Evolutionary conservation across 1,140 invertebrate genomes (phyloP).

Genomic region (Sweltsa coloradensis): DNA sequence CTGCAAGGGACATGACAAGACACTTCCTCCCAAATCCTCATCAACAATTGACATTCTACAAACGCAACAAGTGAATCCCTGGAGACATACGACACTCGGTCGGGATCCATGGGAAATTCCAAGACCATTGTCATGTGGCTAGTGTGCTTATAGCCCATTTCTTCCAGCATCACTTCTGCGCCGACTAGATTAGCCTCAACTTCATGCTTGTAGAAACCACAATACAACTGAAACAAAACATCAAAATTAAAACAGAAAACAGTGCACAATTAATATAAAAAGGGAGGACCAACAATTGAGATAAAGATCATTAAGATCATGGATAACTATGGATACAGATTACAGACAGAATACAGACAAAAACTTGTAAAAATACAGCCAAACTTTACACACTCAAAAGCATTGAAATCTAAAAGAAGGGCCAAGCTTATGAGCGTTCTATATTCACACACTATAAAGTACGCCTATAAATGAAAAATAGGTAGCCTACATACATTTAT

Average conservation of each 20-base stretch:
- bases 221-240: conserved; percentile 51
- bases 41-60: conserved; percentile 62
- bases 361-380: too few species aligned
- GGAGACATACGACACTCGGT: conserved; percentile 62
- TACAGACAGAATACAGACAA: too few species aligned
- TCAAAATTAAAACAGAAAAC: not conserved
- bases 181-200: conserved; percentile 64
- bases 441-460: too few species aligned
- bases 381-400: too few species aligned
- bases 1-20: conserved; percentile 35
- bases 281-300: too few species aligned
- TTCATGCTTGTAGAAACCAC: conserved; percentile 76
- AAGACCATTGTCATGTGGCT: conserved; percentile 39
- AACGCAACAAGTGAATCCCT: conserved; percentile 77
- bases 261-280: not conserved
- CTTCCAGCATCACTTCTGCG: conserved; percentile 58
- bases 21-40: conserved; percentile 44
- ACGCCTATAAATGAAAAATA: too few species aligned
- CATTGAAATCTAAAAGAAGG: too few species aligned
- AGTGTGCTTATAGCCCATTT: conserved; percentile 65
- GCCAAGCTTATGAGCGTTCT: too few species aligned
- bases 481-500: too few species aligned
- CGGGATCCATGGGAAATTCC: conserved; percentile 64
- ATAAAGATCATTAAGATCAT: too few species aligned
- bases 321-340: too few species aligned